Conservation (phyloP, 2,888 invertebrate genomes). For the Oxyscelio sp. region DNA sequence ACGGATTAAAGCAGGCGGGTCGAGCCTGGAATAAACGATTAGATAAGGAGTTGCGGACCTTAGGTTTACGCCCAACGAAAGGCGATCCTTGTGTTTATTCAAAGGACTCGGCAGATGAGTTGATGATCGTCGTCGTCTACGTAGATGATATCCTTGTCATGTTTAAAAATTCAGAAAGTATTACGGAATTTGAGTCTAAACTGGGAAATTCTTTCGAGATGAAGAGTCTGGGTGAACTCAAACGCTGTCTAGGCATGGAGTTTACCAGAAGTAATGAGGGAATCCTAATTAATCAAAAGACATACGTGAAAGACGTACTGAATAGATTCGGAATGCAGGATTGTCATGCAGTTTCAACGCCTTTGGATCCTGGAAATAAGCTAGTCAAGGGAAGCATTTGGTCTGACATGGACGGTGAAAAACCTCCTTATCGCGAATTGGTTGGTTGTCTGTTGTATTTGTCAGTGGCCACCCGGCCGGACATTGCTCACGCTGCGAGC, state of each 20-base stretch:
- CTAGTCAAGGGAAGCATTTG: constrained; percentile 10
- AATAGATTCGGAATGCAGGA: constrained; percentile 26
- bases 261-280: background rate
- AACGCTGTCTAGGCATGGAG: constrained; percentile 17
- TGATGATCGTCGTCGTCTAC: background rate
- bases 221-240: background rate
- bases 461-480: constrained; percentile 57
- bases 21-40: constrained; percentile 25
- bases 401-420: constrained; percentile 18
- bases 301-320: background rate
- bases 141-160: background rate
- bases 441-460: constrained; percentile 62
- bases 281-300: constrained; percentile 20
- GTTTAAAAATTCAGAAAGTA: background rate
- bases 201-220: constrained; percentile 8
- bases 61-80: background rate
- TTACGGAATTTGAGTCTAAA: background rate
- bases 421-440: constrained; percentile 53
- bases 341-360: background rate
- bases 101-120: background rate
- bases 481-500: too few relatives aligned
- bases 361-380: constrained; percentile 23
- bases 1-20: constrained; percentile 40
- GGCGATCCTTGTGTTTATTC: constrained; percentile 40
- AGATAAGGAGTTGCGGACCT: background rate